phyloP scores from a whole-genome alignment of 2,888 invertebrate genomes.

The Drosophila pseudotalamancana region DNA sequence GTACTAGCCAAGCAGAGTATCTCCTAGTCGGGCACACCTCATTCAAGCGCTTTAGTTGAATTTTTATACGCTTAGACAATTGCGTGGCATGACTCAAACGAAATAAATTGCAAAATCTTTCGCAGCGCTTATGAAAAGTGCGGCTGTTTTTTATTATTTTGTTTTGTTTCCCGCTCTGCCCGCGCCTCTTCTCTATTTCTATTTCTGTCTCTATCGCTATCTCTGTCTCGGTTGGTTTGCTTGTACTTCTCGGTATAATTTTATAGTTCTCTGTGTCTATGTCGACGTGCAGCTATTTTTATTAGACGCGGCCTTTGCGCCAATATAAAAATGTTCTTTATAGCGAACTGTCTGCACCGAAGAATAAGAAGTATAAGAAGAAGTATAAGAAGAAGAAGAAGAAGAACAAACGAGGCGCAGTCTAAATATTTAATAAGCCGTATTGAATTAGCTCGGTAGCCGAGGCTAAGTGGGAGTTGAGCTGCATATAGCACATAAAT shows the following conservation, averaged over 20 bases:
- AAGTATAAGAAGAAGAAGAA: background rate
- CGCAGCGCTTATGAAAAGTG: constrained; percentile 62
- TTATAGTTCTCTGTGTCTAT: constrained; percentile 56
- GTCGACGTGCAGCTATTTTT: constrained; percentile 67
- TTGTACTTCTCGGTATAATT: constrained; percentile 41
- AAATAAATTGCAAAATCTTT: constrained; percentile 79
- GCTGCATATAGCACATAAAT: constrained; percentile 40
- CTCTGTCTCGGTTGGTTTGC: constrained; percentile 24
- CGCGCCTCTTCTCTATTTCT: no score
- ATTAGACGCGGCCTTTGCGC: constrained; percentile 47
- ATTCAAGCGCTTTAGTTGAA: no score
- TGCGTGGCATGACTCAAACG: constrained; percentile 71
- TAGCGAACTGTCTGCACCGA: constrained; percentile 9
- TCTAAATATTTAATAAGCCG: constrained; percentile 65
- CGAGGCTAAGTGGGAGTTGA: background rate
- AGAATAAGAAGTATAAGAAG: constrained; percentile 1
- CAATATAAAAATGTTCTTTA: constrained; percentile 26
- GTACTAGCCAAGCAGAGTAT: no score
- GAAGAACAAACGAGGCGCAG: constrained; percentile 7
- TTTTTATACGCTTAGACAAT: constrained; percentile 53
- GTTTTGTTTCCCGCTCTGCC: constrained; percentile 24
- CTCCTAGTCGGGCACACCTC: no score
- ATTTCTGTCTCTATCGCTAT: no score
- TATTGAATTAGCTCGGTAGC: constrained; percentile 1
- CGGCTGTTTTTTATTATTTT: constrained; percentile 68